Percentiles rank a stretch among this genome's conserved stretches.
Conservation (phyloP, 1,140 invertebrate genomes). For the Nixonia krombeini region DNA sequence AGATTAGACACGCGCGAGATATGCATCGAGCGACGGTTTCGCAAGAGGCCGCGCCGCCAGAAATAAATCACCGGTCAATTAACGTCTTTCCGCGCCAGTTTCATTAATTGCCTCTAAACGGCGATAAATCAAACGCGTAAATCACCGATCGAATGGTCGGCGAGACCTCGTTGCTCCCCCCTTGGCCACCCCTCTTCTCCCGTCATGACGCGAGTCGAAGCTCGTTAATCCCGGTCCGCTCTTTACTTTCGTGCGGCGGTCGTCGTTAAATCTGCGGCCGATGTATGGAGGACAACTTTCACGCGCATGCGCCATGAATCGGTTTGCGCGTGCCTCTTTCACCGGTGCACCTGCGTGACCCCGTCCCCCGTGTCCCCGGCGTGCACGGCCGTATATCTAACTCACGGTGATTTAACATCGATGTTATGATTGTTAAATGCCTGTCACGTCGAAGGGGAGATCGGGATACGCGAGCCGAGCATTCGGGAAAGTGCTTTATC, state of each 20-base stretch:
- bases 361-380: conserved; percentile 21
- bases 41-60: no score
- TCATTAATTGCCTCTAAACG: no score
- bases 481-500: conserved; percentile 30
- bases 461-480: conserved; percentile 18
- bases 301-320: conserved; percentile 50
- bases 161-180: no score
- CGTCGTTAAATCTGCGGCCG: conserved; percentile 31
- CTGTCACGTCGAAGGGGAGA: conserved; percentile 38
- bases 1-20: no score
- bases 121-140: no score
- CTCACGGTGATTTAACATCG: conserved; percentile 43
- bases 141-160: no score
- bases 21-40: no score
- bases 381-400: no score
- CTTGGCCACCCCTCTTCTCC: no score
- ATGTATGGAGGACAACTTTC: conserved; percentile 43
- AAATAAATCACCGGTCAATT: no score
- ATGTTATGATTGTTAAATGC: conserved; percentile 47
- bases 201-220: no score
- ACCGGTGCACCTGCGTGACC: conserved; percentile 46
- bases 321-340: conserved; percentile 49
- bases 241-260: conserved; percentile 9
- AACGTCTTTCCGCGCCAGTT: no score
- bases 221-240: conserved; percentile 26